A percentile compares a stretch with the other conserved stretches of the same genome.
Conservation (phyloP, 2,888 invertebrate genomes). For the Tromatobia lineatoria region DNA sequence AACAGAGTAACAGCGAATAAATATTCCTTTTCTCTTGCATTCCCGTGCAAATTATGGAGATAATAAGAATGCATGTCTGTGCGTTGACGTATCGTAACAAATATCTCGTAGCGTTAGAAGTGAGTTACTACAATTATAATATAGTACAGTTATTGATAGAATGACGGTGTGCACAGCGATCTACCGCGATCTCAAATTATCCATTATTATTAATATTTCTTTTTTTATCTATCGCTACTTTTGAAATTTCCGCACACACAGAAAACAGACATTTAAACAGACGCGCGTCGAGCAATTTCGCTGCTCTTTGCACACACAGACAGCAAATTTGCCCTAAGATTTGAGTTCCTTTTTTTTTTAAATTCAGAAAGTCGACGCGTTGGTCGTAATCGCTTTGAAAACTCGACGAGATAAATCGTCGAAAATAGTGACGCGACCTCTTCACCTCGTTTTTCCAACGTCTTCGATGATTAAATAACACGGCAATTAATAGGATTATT, state of each 20-base stretch:
- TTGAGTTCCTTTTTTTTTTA: constrained; percentile 15
- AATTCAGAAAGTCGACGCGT: constrained; percentile 45
- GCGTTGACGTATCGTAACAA: constrained; percentile 66
- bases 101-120: constrained; percentile 38
- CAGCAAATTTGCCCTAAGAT: constrained; percentile 40
- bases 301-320: constrained; percentile 1
- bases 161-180: constrained; percentile 30
- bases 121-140: constrained; percentile 24
- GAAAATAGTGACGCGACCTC: constrained; percentile 6
- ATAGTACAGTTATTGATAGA: constrained; percentile 23
- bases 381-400: constrained; percentile 32
- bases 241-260: constrained; percentile 13
- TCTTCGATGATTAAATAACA: constrained; percentile 8
- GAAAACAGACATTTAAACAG: constrained; percentile 6
- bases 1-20: no score
- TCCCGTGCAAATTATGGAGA: constrained; percentile 54
- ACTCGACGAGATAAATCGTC: constrained; percentile 37
- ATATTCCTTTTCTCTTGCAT: constrained; percentile 29
- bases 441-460: not conserved
- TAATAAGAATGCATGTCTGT: constrained; percentile 61
- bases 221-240: not conserved
- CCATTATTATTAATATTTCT: not conserved
- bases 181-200: not conserved
- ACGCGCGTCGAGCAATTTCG: constrained; percentile 2
- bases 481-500: constrained; percentile 41